Base-by-base conservation (phyloP, 23 tunicate species). In the Trididemnum clinides region DNA sequence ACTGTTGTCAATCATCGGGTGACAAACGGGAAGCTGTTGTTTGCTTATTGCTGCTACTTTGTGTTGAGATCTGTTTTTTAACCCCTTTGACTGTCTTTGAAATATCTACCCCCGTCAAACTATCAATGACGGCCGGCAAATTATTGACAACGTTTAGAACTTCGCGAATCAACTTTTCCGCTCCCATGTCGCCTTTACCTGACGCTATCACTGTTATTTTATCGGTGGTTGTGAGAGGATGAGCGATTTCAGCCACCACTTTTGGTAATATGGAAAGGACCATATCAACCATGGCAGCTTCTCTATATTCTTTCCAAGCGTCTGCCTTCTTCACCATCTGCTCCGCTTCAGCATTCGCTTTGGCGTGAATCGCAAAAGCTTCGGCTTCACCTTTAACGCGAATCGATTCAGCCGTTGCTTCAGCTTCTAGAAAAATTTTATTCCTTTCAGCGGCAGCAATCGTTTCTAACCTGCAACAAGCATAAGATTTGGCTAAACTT, bases 201-300 rank as follows among this genome's bases (percentile, higher is more conserved):
- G 80, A 78, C n/a, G 99, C 71, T 15, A 97, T 86, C 91, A 92
- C 85, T 0, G 92, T 91, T 75, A 97, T 81, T 74, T 96, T 96
- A 77, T 84, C 81, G 19, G 96, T 57, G 10, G 62, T 33, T 20
- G 91, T 32, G 69, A 97, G 37, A 1, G 99, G 99, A 10, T 91
- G 97, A 30, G 97, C 99, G 0, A 97, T 71, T 87, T 97, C 99
- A 30, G 97, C 97, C 2, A 92, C 99, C 22, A 97, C 90, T 86
- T 88, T 92, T 20, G 99, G 99, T 32, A 97, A 86, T 1, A 89
- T 88, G 20, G 72, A 34, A 51, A 97, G 81, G 33, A 97, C 89
- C 99, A 97, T 97, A 65, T 97, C 99, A 34, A 92, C 93, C 95
- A 97, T 97, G 15, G 99, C 99, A 82, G 99, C 99, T 31, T 89